phyloP scores from a whole-genome alignment of 2,113 vertebrate species.

The Sceloporus tristichus region DNA sequence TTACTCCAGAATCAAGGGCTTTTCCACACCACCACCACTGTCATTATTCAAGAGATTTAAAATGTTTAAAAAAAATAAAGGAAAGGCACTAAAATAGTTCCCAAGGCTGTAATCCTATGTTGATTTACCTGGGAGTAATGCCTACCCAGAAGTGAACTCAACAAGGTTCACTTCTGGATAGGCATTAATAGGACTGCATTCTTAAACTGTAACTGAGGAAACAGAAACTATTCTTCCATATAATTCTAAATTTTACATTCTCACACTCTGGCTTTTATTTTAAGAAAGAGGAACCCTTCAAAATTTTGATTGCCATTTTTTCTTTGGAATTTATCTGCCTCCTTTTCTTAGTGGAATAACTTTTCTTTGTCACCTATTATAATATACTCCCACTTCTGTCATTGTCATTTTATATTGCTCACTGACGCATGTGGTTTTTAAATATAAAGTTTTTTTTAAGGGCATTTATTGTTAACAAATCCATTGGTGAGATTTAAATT shows the following conservation, averaged over 20 bases:
- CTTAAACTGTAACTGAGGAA: background rate
- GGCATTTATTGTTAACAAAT: conserved; percentile 62
- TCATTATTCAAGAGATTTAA: background rate
- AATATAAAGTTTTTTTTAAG: conserved; percentile 60
- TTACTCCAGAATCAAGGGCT: background rate
- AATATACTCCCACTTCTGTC: conserved; percentile 54
- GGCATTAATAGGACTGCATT: too few relatives aligned
- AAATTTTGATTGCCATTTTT: conserved; percentile 27
- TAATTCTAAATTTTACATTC: background rate
- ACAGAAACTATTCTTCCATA: background rate
- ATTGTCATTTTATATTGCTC: conserved; percentile 58
- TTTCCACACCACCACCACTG: background rate
- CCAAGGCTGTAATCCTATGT: too few relatives aligned
- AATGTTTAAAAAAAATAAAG: background rate
- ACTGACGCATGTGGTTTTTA: conserved; percentile 59
- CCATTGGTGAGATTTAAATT: conserved; percentile 59
- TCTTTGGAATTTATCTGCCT: conserved; percentile 41
- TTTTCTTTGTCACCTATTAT: conserved; percentile 59
- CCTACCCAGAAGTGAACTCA: background rate
- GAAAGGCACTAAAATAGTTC: background rate
- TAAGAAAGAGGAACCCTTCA: conserved; percentile 18
- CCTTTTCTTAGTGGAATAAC: conserved; percentile 34
- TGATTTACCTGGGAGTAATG: background rate
- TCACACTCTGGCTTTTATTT: background rate
- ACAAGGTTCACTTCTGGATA: background rate